Conservation (phyloP, 2,113 vertebrate genomes). For the Actenoides hombroni region DNA sequence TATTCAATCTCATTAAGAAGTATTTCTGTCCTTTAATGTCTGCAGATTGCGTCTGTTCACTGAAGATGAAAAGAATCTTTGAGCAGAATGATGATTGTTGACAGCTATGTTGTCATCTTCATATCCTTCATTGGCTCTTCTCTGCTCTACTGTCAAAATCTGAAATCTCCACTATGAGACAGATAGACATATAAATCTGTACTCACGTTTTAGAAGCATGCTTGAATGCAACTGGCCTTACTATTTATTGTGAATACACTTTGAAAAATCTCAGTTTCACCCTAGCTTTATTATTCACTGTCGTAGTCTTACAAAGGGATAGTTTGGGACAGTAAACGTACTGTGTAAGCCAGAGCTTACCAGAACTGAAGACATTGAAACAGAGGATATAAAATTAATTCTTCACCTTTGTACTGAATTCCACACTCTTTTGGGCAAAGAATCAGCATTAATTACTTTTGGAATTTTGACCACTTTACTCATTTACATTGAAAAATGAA, state of each 20-base stretch:
- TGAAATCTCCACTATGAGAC: background rate
- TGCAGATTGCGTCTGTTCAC: background rate
- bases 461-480: background rate
- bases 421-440: background rate
- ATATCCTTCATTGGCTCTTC: background rate
- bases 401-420: background rate
- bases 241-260: background rate
- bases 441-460: background rate
- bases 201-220: background rate
- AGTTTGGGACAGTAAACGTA: background rate
- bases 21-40: background rate
- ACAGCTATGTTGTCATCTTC: background rate
- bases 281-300: background rate
- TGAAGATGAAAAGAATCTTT: background rate
- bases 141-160: background rate
- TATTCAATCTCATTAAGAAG: background rate
- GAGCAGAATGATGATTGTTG: background rate
- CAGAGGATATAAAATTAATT: background rate
- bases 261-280: background rate
- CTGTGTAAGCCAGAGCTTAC: background rate
- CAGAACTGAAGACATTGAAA: background rate
- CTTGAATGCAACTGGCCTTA: background rate
- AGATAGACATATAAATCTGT: background rate
- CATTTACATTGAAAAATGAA: background rate
- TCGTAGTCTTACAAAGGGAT: background rate